These are phyloP conservation scores for Chymomyza caudatula DNA, from an alignment of 2,888 invertebrate species.

Conservation along the genomic window DNA sequence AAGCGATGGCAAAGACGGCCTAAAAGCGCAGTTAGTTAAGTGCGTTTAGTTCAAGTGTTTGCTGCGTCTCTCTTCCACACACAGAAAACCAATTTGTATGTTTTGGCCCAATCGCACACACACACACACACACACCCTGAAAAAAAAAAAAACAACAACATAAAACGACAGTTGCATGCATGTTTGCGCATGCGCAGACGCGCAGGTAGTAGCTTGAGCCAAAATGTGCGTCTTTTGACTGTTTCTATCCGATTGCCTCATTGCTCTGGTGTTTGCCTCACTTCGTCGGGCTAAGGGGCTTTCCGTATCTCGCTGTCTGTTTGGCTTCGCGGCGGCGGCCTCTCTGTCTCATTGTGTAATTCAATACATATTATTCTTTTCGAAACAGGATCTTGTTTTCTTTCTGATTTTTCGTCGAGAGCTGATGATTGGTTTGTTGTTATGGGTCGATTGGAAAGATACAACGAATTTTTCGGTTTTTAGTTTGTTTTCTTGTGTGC, in stretches of 20 bases:
- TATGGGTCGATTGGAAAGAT: constrained; percentile 19
- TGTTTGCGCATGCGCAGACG: neutral
- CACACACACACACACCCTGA: neutral
- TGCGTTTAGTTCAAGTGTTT: neutral
- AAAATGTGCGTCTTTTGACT: neutral
- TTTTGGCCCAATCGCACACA: neutral
- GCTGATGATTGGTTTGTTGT: constrained; percentile 28
- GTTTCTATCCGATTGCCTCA: neutral
- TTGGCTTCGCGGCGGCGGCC: neutral
- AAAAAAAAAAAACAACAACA: no score
- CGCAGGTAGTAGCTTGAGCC: neutral
- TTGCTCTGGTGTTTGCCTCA: neutral
- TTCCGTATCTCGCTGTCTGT: neutral
- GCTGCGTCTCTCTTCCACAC: neutral
- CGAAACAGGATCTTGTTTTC: constrained; percentile 49
- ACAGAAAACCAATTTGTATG: neutral
- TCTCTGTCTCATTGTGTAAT: constrained; percentile 43
- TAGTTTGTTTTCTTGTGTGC: neutral
- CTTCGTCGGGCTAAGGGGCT: constrained; percentile 14
- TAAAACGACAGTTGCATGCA: neutral
- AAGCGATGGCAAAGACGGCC: no score
- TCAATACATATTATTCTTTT: constrained; percentile 52
- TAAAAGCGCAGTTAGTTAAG: neutral
- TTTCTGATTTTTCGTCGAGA: constrained; percentile 25
- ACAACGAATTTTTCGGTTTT: neutral